Percentiles rank a stretch among this genome's conserved stretches.
phyloP scores from a whole-genome alignment of 2,113 vertebrate genomes.

The Hemiscyllium ocellatum region DNA sequence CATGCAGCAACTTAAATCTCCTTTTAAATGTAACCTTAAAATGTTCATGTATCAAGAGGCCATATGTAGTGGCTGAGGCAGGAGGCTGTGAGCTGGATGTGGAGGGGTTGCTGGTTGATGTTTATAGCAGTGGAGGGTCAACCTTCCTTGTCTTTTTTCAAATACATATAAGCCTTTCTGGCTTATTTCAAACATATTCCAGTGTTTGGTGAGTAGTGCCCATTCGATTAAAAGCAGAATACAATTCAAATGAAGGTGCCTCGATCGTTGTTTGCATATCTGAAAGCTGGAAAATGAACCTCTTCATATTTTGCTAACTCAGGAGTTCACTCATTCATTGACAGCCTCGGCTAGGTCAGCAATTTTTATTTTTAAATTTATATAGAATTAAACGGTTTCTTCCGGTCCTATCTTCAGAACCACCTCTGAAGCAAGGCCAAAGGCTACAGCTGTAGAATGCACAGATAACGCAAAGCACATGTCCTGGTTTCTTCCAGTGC shows the following conservation, averaged over 20 bases:
- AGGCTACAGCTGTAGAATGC: background rate
- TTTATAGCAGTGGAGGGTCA: background rate
- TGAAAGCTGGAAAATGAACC: background rate
- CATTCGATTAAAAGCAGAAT: background rate
- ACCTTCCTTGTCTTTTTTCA: background rate
- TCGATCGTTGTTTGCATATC: background rate
- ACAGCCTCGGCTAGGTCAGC: background rate
- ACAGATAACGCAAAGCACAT: constrained; percentile 26
- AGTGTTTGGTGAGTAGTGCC: background rate
- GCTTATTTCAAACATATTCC: background rate
- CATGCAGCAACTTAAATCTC: background rate
- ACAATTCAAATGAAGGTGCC: background rate
- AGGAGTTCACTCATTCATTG: background rate
- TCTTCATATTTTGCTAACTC: background rate
- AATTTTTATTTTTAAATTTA: constrained; percentile 12
- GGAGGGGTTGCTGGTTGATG: background rate
- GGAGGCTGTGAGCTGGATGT: too few species aligned
- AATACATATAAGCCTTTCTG: background rate
- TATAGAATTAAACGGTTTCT: background rate
- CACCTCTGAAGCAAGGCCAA: background rate
- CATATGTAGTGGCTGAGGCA: background rate
- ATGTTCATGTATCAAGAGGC: background rate
- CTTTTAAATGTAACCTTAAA: background rate
- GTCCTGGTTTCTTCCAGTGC: background rate
- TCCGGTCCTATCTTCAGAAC: background rate